Base-by-base conservation (phyloP, 2,797 vertebrate genomes). In the Ceyx erithaca region DNA sequence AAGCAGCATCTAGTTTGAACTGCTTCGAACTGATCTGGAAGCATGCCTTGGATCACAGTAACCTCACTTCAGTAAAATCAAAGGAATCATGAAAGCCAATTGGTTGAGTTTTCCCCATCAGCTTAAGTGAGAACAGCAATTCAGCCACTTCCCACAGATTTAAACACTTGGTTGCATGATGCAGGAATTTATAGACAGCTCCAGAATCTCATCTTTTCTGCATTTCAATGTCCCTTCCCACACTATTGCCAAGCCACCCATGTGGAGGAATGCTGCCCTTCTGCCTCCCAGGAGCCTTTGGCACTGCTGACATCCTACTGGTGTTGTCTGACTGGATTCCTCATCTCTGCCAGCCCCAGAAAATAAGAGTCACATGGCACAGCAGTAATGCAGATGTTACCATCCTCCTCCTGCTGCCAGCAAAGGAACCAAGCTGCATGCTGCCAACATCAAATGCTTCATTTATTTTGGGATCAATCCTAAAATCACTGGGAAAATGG, bases 121-220 rank as follows among this genome's bases (percentile, higher is more conserved):
- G 84, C 30, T 46, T 31, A 66, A 90, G 43, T 63, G 49, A 92
- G 64, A 93, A 94, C 90, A 59, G 62, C 20, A 51, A 85, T 80
- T 85, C 41, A 71, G 66, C 85, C 54, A 87, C 91, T 87, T 92
- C 69, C 79, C 81, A 93, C 80, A 93, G 75, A 89, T 86, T 78
- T 68, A 85, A 93, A 90, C 86, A 86, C 54, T 84, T 81, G 94
- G 55, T 26, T 70, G 28, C 43, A 40, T 22, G 40, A 81, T 61
- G 78, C 83, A 93, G 37, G 37, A 88, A 91, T 94, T 92, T 94
- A 90, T 55, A 91, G 85, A 46, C 26, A 93, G 40, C 35, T 90
- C n/a, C 58, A 82, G 62, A 93, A 93, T 52, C 30, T 62, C 78
- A 64, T 49, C 23, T 64, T 89, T 87, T 77, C 51, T 87, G 64